Evolutionary conservation across 1,140 invertebrate species (phyloP).

Genomic region (Brachionus rubens): DNA sequence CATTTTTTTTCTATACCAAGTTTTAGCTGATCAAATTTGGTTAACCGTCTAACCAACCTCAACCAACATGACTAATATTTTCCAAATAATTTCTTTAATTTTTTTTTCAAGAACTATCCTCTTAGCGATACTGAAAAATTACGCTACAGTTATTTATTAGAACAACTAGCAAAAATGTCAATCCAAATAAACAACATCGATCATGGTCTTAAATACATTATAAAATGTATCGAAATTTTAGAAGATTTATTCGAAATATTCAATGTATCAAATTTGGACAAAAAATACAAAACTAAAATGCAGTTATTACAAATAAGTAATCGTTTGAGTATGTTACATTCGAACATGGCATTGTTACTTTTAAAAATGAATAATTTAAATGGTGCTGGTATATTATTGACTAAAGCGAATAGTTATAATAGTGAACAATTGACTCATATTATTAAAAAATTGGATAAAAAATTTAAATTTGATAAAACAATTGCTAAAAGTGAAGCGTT

Average conservation of each 20-base stretch:
- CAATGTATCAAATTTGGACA: slow-evolving; percentile 8
- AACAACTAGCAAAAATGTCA: slow-evolving; percentile 6
- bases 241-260: slow-evolving; percentile 39
- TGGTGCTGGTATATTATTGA: slow-evolving; percentile 2
- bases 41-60: too few relatives aligned
- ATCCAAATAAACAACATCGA: slow-evolving; percentile 12
- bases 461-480: slow-evolving; percentile 15
- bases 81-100: too few relatives aligned
- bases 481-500: not conserved
- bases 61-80: too few relatives aligned
- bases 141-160: slow-evolving; percentile 1
- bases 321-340: slow-evolving; percentile 16
- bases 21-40: too few relatives aligned
- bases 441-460: not conserved
- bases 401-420: slow-evolving; percentile 12
- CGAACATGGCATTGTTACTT: slow-evolving; percentile 25
- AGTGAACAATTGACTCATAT: slow-evolving; percentile 38
- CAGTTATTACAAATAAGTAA: slow-evolving; percentile 39
- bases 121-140: slow-evolving; percentile 29
- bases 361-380: slow-evolving; percentile 25
- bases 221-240: slow-evolving; percentile 19
- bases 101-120: slow-evolving; percentile 24
- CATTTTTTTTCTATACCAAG: too few relatives aligned
- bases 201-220: slow-evolving; percentile 12
- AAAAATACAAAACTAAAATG: slow-evolving; percentile 14